phyloP scores from a whole-genome alignment of 2,888 invertebrate species.

The Amitus sp. region DNA sequence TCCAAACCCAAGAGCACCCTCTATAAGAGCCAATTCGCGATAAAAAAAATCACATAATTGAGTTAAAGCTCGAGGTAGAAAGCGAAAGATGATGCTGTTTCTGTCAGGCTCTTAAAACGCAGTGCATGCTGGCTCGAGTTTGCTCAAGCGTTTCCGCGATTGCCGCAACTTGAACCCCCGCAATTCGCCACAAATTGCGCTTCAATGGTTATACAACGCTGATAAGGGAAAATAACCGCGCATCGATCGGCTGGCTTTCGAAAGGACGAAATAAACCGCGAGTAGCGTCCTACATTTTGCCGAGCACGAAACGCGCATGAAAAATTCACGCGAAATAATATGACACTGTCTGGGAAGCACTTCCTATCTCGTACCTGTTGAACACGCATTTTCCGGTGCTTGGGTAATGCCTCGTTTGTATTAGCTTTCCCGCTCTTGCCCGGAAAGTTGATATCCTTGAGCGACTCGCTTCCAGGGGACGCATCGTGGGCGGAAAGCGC shows the following conservation, averaged over 20 bases:
- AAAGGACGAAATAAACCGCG: neutral
- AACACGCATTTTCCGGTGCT: conserved; percentile 87
- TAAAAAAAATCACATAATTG: too few relatives aligned
- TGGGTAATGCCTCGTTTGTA: conserved; percentile 77
- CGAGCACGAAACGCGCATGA: too few relatives aligned
- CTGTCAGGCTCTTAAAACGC: neutral
- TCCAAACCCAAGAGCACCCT: too few relatives aligned
- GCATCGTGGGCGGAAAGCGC: conserved; percentile 65
- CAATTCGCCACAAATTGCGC: neutral
- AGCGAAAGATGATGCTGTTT: neutral
- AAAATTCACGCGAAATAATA: neutral
- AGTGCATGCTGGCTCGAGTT: neutral
- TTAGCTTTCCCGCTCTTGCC: conserved; percentile 68
- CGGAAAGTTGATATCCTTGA: conserved; percentile 66
- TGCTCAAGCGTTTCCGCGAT: neutral
- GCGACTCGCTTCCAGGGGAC: conserved; percentile 66
- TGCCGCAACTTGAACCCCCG: neutral
- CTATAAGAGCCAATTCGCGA: too few relatives aligned
- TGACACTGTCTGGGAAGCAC: conserved; percentile 1
- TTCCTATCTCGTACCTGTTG: conserved; percentile 72
- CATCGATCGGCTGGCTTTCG: neutral
- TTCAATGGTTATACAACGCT: conserved; percentile 1
- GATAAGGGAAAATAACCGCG: neutral
- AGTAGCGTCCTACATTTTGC: neutral
- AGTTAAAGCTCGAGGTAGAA: too few relatives aligned